phyloP scores from a whole-genome alignment of 2,797 vertebrate genomes.

The Poeciliopsis infans region DNA sequence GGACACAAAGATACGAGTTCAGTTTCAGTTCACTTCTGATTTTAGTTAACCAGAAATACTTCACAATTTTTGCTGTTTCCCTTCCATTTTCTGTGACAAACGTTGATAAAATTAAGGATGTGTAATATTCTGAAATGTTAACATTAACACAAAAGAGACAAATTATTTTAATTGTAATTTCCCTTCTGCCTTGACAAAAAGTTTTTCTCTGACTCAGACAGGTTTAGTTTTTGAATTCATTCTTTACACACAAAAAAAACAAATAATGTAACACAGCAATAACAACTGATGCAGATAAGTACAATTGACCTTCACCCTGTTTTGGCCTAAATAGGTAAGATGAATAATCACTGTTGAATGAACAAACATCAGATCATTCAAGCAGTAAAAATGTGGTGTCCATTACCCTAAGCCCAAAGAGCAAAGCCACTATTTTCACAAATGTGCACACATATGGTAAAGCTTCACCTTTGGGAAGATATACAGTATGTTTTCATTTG shows the following conservation, averaged over 20 bases:
- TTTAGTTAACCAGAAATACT: background rate
- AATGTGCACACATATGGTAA: conserved; percentile 74
- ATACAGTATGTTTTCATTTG: conserved; percentile 71
- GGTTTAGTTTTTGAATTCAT: background rate
- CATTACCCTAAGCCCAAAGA: conserved; percentile 52
- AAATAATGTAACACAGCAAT: background rate
- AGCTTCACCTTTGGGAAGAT: conserved; percentile 65
- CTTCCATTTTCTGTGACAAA: background rate
- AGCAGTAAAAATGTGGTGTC: conserved; percentile 61
- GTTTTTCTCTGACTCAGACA: too few relatives aligned
- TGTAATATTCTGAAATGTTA: too few relatives aligned
- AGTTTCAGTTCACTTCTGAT: background rate
- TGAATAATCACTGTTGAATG: conserved; percentile 27
- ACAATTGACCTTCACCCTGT: background rate
- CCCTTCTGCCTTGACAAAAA: too few relatives aligned
- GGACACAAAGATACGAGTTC: background rate
- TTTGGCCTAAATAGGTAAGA: background rate
- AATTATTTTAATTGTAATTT: too few relatives aligned
- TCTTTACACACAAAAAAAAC: background rate
- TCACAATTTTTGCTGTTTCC: background rate
- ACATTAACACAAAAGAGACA: too few relatives aligned
- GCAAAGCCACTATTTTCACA: conserved; percentile 63
- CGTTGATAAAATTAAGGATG: too few relatives aligned
- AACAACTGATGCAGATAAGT: background rate
- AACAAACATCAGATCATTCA: conserved; percentile 58